Evolutionary conservation across 2,113 vertebrate genomes (phyloP), one percentile per base, ranked within the genome.

Genomic region (Zosterops borbonicus): DNA sequence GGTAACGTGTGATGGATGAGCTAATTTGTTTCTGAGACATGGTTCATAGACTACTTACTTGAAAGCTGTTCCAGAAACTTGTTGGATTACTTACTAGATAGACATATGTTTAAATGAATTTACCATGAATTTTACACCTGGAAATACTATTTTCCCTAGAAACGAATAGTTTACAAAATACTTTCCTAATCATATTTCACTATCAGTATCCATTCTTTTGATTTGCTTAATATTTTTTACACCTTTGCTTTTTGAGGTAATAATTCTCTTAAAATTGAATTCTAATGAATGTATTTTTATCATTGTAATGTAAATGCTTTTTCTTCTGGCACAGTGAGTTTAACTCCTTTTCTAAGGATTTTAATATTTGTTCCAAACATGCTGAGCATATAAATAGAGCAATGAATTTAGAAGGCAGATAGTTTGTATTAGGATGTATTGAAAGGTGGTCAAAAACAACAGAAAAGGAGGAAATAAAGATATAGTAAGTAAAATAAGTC

Each of bases 31-130:
- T 85, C 70, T 90, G 91, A 86, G 86, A 44, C 64, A 37, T 76
- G 60, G 71, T 94, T 93, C 89, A 55, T 16, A 83, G 93, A 33
- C 55, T 18, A 25, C 73, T 94, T 89, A 89, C 78, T 89, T 94
- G 82, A 97, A 81, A 86, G 74, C 62, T 77, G 17, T 83, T 93
- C 81, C 77, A 91, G 73, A 94, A 97, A 92, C 46, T 85, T 81
- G 17, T 67, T 96, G 62, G 20, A 29, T 83, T 37, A 33, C 62
- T 86, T 90, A 41, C 19, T 80, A 94, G 64, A 39, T 39, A 91
- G 75, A 82, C 55, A 68, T 33, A 47, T 55, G 29, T 84, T 89
- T 81, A 86, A 89, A 90, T 78, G 39, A 63, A 87, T 64, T 70
- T 84, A 52, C 37, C 27, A n/a, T 81, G 9, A 67, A 58, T 92